These are phyloP conservation scores for Harpagifer antarcticus DNA, from an alignment of 2,797 vertebrate species.

Conservation along the genomic window DNA sequence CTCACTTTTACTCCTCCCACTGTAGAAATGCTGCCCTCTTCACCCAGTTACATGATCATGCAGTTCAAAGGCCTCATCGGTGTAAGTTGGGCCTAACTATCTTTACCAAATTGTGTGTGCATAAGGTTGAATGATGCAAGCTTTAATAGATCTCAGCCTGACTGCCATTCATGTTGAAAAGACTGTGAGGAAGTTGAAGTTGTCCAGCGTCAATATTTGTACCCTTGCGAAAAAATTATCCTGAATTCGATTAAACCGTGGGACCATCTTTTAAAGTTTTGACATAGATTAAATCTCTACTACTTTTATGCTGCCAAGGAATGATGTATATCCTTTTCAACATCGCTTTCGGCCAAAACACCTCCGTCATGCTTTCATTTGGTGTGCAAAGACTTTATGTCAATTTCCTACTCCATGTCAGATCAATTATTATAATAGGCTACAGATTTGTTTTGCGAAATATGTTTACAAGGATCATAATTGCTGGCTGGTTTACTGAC, in stretches of 20 bases:
- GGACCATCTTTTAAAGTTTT: conserved; percentile 21
- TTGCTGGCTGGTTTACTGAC: conserved; percentile 4
- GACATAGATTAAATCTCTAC: conserved; percentile 39
- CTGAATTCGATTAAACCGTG: conserved; percentile 26
- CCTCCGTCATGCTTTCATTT: conserved; percentile 15
- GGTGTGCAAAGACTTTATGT: conserved; percentile 3
- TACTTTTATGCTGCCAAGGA: conserved; percentile 37
- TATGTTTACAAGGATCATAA: conserved; percentile 14
- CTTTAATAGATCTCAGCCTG: conserved; percentile 24
- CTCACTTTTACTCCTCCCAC: conserved; percentile 66
- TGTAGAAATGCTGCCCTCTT: conserved; percentile 44
- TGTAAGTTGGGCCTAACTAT: conserved; percentile 16
- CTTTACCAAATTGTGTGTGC: conserved; percentile 27
- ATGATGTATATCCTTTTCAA: conserved; percentile 5
- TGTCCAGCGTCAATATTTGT: conserved; percentile 38
- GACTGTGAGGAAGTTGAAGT: conserved; percentile 21
- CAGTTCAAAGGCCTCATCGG: neutral
- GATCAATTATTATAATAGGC: conserved; percentile 24
- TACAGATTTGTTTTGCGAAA: conserved; percentile 14
- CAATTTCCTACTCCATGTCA: conserved; percentile 12
- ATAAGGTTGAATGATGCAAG: conserved; percentile 8
- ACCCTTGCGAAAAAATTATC: conserved; percentile 38
- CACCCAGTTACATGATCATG: conserved; percentile 13
- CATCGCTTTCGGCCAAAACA: conserved; percentile 13
- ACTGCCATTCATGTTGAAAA: conserved; percentile 39